Conservation (phyloP, 2,888 invertebrate genomes). For the Watsonalla cultraria region DNA sequence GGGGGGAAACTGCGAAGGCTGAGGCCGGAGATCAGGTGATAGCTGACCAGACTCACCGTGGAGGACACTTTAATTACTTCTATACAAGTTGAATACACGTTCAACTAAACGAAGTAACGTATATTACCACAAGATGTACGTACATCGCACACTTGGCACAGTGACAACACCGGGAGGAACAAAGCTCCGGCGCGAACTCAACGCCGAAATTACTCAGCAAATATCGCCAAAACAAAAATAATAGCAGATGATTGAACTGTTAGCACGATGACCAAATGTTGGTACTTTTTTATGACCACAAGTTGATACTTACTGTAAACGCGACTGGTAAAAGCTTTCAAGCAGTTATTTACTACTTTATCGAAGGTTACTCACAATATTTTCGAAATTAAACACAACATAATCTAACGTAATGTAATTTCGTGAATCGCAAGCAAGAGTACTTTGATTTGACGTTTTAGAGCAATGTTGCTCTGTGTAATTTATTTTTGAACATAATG, state of each 20-base stretch:
- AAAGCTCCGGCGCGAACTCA: constrained; percentile 14
- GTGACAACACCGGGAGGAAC: constrained; percentile 22
- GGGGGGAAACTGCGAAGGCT: constrained; percentile 2
- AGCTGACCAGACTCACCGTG: not conserved
- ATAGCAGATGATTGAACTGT: constrained; percentile 19
- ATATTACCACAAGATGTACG: constrained; percentile 1
- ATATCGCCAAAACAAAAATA: constrained; percentile 39
- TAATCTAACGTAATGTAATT: constrained; percentile 24
- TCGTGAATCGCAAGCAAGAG: constrained; percentile 14
- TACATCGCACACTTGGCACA: constrained; percentile 22
- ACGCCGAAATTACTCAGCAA: constrained; percentile 46
- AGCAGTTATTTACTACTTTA: constrained; percentile 12
- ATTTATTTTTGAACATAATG: too few species aligned
- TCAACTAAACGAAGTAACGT: too few species aligned
- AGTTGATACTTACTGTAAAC: constrained; percentile 15
- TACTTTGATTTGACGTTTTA: constrained; percentile 26
- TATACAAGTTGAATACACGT: not conserved
- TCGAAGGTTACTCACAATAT: constrained; percentile 16
- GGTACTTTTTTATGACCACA: not conserved
- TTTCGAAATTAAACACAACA: constrained; percentile 22
- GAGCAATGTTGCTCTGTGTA: constrained; percentile 5
- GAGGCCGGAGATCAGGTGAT: not conserved
- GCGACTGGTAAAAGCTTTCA: constrained; percentile 8
- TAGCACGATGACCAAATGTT: constrained; percentile 7
- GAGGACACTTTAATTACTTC: not conserved